phyloP scores from a whole-genome alignment of 2,888 invertebrate species.

The Anarsia innoxiella region DNA sequence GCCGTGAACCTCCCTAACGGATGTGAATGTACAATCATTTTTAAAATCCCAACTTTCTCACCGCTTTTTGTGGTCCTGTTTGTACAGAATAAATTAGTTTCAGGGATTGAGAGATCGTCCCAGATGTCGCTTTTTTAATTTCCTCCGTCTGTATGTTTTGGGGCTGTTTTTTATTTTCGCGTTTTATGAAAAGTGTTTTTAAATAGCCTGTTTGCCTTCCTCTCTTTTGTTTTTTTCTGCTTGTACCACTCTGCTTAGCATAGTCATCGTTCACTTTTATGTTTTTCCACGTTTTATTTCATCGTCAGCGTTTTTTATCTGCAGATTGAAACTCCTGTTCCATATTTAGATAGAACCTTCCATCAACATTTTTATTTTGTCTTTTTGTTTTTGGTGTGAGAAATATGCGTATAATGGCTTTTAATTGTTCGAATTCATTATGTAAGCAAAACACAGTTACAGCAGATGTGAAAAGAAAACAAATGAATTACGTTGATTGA shows the following conservation, averaged over 20 bases:
- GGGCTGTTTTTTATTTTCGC: slow-evolving; percentile 3
- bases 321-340: neutral
- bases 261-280: neutral
- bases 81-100: slow-evolving; percentile 43
- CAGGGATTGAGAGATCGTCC: slow-evolving; percentile 34
- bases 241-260: neutral
- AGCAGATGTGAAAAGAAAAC: slow-evolving; percentile 4
- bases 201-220: neutral
- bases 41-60: slow-evolving; percentile 35
- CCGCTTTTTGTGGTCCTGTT: slow-evolving; percentile 56
- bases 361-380: neutral
- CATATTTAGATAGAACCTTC: no score
- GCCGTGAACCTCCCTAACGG: no score
- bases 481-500: slow-evolving; percentile 11
- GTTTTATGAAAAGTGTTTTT: slow-evolving; percentile 6
- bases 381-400: neutral
- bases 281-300: neutral
- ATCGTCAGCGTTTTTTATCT: neutral
- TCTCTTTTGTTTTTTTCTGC: neutral
- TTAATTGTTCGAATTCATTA: slow-evolving; percentile 1
- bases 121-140: slow-evolving; percentile 57
- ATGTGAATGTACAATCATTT: slow-evolving; percentile 30
- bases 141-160: slow-evolving; percentile 37
- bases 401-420: slow-evolving; percentile 6
- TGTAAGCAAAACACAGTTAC: slow-evolving; percentile 5